Base-by-base conservation (phyloP, 2,113 vertebrate genomes). In the Aegithalos caudatus region DNA sequence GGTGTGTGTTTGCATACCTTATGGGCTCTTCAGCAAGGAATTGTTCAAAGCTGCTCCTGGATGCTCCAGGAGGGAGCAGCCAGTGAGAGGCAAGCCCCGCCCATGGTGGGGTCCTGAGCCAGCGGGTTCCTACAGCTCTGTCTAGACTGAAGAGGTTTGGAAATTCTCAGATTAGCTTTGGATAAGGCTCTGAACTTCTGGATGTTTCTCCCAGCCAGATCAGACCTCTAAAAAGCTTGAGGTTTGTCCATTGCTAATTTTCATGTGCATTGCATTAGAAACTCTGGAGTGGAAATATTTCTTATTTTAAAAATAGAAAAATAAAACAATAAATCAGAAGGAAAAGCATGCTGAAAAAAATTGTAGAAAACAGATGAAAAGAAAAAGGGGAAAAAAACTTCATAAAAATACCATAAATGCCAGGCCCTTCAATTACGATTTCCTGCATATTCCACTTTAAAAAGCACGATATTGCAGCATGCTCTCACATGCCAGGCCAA, bases 271-370 rank as follows among this genome's bases (percentile, higher is more conserved):
- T 97, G 82, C 64, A 97, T 98, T 98, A 97, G 93, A 80, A 96
- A 82, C 45, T 80, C 94, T 92, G 84, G 92, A 96, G 92, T 84
- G 90, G 95, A 97, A 97, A 92, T 95, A 94, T 86, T 97, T 97
- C 96, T 97, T 94, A 87, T 88, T 98, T 98, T 98, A 98, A 98
- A 98, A 98, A 98, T 97, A 98, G 98, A 97, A 96, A 85, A 97
- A 97, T 97, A 97, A 89, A 96, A 93, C 94, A 97, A 97, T 98
- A 97, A 98, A 97, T 98, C 95, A 97, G 94, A 90, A 95, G 95
- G 96, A 91, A 98, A 98, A 97, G 81, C 91, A 67, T n/a, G 72
- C 69, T 56, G 88, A 79, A 96, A 97, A 83, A 97, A 95, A 96
- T 54, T 50, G 86, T 91, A 96, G 94, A 97, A 97, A 98, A 97